A percentile compares a stretch with the other conserved stretches of the same genome.
Evolutionary conservation across 2,888 invertebrate species (phyloP).

Genomic region (Dasypogon diadema): DNA sequence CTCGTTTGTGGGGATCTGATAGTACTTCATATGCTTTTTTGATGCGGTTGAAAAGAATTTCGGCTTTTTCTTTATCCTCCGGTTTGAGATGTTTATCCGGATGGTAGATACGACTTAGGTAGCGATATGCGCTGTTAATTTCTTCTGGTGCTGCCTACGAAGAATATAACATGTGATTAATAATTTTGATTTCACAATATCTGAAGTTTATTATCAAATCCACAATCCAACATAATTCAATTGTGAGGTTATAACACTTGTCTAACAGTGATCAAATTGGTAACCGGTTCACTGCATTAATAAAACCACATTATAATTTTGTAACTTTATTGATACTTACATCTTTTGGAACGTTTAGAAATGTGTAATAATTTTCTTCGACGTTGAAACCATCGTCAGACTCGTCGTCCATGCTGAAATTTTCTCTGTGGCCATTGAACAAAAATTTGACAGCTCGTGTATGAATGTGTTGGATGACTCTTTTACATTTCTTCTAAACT

Average conservation of each 20-base stretch:
- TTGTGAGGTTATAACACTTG: background rate
- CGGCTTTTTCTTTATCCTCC: slow-evolving; percentile 87
- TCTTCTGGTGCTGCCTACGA: slow-evolving; percentile 90
- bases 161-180: slow-evolving; percentile 12
- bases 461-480: no score
- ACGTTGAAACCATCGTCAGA: slow-evolving; percentile 74
- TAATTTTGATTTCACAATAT: background rate
- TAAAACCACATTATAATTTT: no score
- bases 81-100: slow-evolving; percentile 95
- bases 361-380: slow-evolving; percentile 90
- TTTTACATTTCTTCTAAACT: no score
- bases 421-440: background rate
- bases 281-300: no score
- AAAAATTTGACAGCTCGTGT: slow-evolving; percentile 6
- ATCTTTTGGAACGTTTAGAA: slow-evolving; percentile 86
- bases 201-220: background rate
- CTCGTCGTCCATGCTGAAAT: slow-evolving; percentile 74
- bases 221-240: no score
- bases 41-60: slow-evolving; percentile 90
- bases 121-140: slow-evolving; percentile 92
- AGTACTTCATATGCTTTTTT: slow-evolving; percentile 96
- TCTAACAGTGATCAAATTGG: background rate
- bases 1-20: slow-evolving; percentile 91
- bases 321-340: slow-evolving; percentile 74
- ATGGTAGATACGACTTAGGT: slow-evolving; percentile 93